phyloP scores from a whole-genome alignment of 2,113 vertebrate species.

The Elanus axillaris region DNA sequence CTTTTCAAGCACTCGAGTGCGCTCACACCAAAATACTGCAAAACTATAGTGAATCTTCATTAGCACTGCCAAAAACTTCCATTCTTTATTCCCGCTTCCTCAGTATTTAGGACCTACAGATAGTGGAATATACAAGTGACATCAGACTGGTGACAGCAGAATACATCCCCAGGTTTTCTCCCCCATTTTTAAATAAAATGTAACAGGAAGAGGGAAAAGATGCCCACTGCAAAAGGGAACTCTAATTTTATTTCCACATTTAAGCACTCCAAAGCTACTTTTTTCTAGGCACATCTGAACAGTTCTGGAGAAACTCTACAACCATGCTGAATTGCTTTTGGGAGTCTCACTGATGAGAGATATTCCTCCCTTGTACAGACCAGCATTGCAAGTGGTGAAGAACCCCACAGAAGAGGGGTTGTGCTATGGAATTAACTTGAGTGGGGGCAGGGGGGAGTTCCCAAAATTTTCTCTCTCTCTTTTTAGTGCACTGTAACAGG shows the following conservation, averaged over 20 bases:
- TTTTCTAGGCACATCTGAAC: not conserved
- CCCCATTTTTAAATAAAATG: not conserved
- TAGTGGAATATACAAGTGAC: not conserved
- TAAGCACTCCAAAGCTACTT: not conserved
- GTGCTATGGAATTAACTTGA: not conserved
- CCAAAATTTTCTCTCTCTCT: not conserved
- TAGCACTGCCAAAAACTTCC: not conserved
- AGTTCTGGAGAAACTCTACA: not conserved
- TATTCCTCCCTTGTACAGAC: not conserved
- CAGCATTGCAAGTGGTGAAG: not conserved
- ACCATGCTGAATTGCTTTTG: not conserved
- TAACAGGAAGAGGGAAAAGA: not conserved
- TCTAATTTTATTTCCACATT: not conserved
- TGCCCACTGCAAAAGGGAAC: not conserved
- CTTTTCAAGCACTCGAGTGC: not conserved
- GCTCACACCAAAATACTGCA: not conserved
- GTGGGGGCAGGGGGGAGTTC: fast-evolving
- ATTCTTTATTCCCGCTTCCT: not conserved
- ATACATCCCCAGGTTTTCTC: not conserved
- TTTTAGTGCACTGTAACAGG: not conserved
- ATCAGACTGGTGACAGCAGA: not conserved
- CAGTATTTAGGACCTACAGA: not conserved
- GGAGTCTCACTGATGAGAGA: not conserved
- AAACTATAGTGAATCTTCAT: not conserved
- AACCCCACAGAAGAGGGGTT: not conserved